Evolutionary conservation across 2,888 invertebrate species (phyloP).

Genomic region (Strigamia maritima): DNA sequence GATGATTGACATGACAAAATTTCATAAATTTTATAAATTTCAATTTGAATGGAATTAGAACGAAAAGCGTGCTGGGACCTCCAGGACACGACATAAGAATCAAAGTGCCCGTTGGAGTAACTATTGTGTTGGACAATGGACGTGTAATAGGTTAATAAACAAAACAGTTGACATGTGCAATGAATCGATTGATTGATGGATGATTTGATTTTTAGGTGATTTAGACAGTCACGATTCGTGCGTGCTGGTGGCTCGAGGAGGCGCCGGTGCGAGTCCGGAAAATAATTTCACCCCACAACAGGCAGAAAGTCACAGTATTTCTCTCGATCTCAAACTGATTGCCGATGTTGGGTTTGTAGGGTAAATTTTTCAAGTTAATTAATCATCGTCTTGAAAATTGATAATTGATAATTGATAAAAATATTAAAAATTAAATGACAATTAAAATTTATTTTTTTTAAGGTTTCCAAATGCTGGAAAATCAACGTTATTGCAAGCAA

Average conservation of each 20-base stretch:
- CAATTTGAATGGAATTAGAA: conserved; percentile 46
- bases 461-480: conserved; percentile 90
- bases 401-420: no score
- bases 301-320: conserved; percentile 68
- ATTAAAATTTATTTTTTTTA: conserved; percentile 47
- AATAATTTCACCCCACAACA: conserved; percentile 73
- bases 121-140: conserved; percentile 53
- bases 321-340: conserved; percentile 82
- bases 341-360: conserved; percentile 92
- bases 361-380: no score
- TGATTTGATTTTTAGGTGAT: no score
- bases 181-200: no score
- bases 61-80: conserved; percentile 69
- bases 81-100: conserved; percentile 69
- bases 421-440: no score
- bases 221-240: conserved; percentile 55
- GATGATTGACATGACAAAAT: not conserved
- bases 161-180: no score
- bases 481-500: conserved; percentile 77
- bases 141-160: no score
- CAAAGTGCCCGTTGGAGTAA: conserved; percentile 77
- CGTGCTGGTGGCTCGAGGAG: conserved; percentile 74
- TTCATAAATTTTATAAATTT: no score
- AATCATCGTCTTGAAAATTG: no score
- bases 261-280: conserved; percentile 72